Evolutionary conservation across 2,797 vertebrate genomes (phyloP), one percentile per base, ranked within the genome.

Genomic region (Oophaga sylvatica): DNA sequence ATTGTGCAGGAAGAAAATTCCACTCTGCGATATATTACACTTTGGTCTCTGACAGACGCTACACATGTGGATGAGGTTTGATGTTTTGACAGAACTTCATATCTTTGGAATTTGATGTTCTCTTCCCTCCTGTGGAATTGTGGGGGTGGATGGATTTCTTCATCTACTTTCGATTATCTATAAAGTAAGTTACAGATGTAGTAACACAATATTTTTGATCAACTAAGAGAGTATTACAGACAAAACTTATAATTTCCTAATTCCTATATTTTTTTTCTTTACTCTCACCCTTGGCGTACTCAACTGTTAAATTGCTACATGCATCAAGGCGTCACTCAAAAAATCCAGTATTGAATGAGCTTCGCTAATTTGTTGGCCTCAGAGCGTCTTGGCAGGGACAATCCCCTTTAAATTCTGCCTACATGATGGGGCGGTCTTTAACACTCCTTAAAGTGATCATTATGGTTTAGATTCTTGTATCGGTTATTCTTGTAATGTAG

Each of bases 41-140:
- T 57, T 2, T 17, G 12, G 6, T 78, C 26, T 29, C 12, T 56
- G 56, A n/a, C 75, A 57, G 60, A 26, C 29, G 16, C 22, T 67
- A 12, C 19, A 45, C 35, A 80, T 62, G 41, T 48, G 80, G 60
- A 81, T n/a, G 20, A 45, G 60, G 29, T n/a, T 67, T 35, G 15
- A n/a, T 65, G 62, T 48, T 67, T 81, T 67, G 80, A 81, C 41
- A 67, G 31, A 48, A 63, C 59, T 81, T 45, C 31, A 22, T 45
- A 65, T 81, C 31, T 81, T 41, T 45, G 59, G 79, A 45, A 63
- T 81, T 81, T 81, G 5, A 45, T 45, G 29, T 62, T 80, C 77
- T 80, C 16, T 59, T 62, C 29, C 29, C 57, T 53, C 45, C 71
- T 75, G 71, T 48, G 45, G 71, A 75, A 75, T 75, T 48, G 71